Evolutionary conservation across 2,888 invertebrate species (phyloP).

Genomic region (Drosophila longiperda): DNA sequence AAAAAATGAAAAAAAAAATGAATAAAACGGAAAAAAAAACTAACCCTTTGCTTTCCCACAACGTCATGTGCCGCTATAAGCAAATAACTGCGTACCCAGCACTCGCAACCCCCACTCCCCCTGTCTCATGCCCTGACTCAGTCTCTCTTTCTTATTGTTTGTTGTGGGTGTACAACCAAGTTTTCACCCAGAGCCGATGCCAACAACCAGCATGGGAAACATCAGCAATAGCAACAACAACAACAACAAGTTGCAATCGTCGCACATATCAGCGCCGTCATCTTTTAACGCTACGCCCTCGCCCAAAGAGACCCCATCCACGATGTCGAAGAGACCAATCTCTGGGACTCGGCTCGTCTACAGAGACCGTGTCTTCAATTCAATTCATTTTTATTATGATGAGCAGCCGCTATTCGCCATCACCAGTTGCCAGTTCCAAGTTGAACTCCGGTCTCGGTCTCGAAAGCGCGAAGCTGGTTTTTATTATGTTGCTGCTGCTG

Average conservation of each 20-base stretch:
- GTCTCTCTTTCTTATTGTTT: slow-evolving; percentile 40
- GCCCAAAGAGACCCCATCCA: slow-evolving; percentile 26
- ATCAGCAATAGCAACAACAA: slow-evolving; percentile 26
- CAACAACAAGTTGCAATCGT: slow-evolving; percentile 35
- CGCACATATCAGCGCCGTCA: slow-evolving; percentile 68
- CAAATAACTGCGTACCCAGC: slow-evolving; percentile 52
- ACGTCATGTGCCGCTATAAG: slow-evolving; percentile 70
- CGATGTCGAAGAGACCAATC: slow-evolving; percentile 25
- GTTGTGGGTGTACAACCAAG: slow-evolving; percentile 56
- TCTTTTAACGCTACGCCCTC: slow-evolving; percentile 64
- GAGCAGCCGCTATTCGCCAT: slow-evolving; percentile 60
- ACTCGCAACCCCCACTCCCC: not conserved
- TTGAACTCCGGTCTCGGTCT: slow-evolving; percentile 57
- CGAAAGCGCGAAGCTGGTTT: slow-evolving; percentile 58
- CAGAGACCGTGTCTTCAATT: slow-evolving; percentile 62
- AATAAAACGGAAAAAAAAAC: slow-evolving; percentile 33
- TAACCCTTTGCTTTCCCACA: slow-evolving; percentile 72
- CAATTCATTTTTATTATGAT: slow-evolving; percentile 80
- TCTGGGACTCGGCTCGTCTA: slow-evolving; percentile 19
- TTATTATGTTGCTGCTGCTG: slow-evolving; percentile 57
- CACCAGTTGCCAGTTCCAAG: slow-evolving; percentile 29
- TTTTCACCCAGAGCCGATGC: slow-evolving; percentile 57
- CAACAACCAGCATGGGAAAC: slow-evolving; percentile 75
- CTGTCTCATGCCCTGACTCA: not conserved
- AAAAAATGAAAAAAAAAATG: slow-evolving; percentile 1